A percentile compares a stretch with the other conserved stretches of the same genome.
Evolutionary conservation across 1,140 invertebrate species (phyloP).

Genomic region (Drosophila santomea): DNA sequence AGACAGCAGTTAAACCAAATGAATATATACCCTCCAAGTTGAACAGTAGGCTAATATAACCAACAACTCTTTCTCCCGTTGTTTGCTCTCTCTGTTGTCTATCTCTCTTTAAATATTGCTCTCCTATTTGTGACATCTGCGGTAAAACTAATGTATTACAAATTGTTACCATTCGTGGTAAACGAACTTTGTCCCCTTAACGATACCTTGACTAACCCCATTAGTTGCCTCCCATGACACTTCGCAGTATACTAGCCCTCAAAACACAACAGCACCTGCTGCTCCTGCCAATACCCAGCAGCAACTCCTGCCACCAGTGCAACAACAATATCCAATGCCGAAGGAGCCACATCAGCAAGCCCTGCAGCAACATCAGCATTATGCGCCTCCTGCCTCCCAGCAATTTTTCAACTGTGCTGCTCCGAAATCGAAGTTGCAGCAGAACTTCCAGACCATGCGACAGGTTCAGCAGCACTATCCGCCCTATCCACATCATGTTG

Average conservation of each 20-base stretch:
- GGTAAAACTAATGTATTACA: constrained; percentile 54
- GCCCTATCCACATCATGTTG: constrained; percentile 83
- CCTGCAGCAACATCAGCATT: constrained; percentile 30
- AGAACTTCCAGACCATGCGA: constrained; percentile 84
- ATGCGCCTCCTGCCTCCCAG: constrained; percentile 5
- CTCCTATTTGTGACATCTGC: constrained; percentile 45
- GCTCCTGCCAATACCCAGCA: constrained; percentile 3
- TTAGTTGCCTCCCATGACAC: constrained; percentile 72
- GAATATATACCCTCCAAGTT: constrained; percentile 1
- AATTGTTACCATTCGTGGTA: constrained; percentile 1
- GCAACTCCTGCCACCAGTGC: constrained; percentile 26
- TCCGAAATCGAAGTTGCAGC: constrained; percentile 84
- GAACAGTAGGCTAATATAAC: constrained; percentile 60
- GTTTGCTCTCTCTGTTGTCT: constrained; percentile 57
- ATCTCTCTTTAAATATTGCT: constrained; percentile 57
- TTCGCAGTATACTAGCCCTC: constrained; percentile 70
- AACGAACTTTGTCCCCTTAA: constrained; percentile 1
- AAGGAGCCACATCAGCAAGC: constrained; percentile 12
- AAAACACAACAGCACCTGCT: constrained; percentile 23
- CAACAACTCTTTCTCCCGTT: constrained; percentile 46
- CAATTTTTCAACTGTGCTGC: constrained; percentile 83
- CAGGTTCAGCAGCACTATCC: constrained; percentile 85
- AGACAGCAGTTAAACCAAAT: background rate
- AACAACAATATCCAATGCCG: constrained; percentile 14
- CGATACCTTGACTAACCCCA: constrained; percentile 57